These are phyloP conservation scores for Anoplius nigerrimus DNA, from an alignment of 2,888 invertebrate species.

Conservation along the genomic window DNA sequence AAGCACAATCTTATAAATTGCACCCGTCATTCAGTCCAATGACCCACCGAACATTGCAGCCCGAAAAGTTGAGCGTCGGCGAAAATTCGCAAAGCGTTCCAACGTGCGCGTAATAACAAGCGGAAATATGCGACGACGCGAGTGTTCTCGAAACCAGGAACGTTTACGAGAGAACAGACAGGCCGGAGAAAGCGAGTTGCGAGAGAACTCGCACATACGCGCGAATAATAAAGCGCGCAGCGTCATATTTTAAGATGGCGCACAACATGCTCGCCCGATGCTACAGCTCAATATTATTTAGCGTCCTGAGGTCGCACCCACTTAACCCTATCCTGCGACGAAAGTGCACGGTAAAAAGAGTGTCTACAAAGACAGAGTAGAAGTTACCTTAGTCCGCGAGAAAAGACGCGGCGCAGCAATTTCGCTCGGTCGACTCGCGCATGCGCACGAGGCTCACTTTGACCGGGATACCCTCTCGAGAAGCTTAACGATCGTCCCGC, in stretches of 20 bases:
- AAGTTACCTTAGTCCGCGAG: conserved; percentile 67
- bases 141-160: conserved; percentile 19
- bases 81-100: no score
- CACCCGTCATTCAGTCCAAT: no score
- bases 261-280: conserved; percentile 64
- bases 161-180: conserved; percentile 13
- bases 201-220: conserved; percentile 45
- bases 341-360: conserved; percentile 60
- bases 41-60: no score
- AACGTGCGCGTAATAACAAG: no score
- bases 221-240: conserved; percentile 61
- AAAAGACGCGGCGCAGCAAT: conserved; percentile 63
- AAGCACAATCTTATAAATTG: no score
- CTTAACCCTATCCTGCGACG: conserved; percentile 69
- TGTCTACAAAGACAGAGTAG: conserved; percentile 70
- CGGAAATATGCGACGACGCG: no score
- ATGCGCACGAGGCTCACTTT: conserved; percentile 8
- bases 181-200: conserved; percentile 35
- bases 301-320: conserved; percentile 72
- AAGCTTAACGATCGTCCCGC: not conserved
- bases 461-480: conserved; percentile 1
- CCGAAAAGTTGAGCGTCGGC: no score
- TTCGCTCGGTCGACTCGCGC: conserved; percentile 52
- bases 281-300: conserved; percentile 72
- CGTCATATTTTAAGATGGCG: conserved; percentile 68